A percentile compares a stretch with the other conserved stretches of the same genome.
phyloP scores from a whole-genome alignment of 2,113 vertebrate species.

The Antechinus flavipes region DNA sequence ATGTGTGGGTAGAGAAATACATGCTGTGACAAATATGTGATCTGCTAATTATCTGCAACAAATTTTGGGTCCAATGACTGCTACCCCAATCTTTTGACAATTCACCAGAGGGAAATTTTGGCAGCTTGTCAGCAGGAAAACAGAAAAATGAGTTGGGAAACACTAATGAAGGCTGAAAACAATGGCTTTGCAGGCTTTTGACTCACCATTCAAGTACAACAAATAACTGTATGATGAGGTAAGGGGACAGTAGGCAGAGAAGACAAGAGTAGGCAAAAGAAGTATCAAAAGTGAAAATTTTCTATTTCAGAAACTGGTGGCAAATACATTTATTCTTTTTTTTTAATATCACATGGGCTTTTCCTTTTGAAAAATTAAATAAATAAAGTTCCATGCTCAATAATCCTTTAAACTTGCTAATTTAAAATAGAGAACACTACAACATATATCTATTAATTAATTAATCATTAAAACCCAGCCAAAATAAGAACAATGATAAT shows the following conservation, averaged over 20 bases:
- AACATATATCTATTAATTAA: constrained; percentile 43
- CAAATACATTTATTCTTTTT: constrained; percentile 53
- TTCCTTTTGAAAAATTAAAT: constrained; percentile 28
- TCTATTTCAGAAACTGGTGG: constrained; percentile 54
- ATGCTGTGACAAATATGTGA: constrained; percentile 82
- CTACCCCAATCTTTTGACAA: constrained; percentile 79
- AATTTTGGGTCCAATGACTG: constrained; percentile 76
- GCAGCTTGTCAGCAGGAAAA: constrained; percentile 82
- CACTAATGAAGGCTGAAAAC: constrained; percentile 84
- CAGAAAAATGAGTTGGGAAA: constrained; percentile 79
- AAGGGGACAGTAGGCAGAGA: constrained; percentile 47
- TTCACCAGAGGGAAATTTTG: constrained; percentile 81
- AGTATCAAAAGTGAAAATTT: constrained; percentile 32
- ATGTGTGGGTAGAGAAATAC: constrained; percentile 77
- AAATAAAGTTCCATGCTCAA: background rate
- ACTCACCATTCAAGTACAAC: constrained; percentile 72
- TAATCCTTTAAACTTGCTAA: background rate
- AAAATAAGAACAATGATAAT: background rate
- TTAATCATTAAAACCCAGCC: constrained; percentile 26
- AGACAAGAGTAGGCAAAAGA: constrained; percentile 41
- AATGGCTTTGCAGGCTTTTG: constrained; percentile 75
- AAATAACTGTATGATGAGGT: constrained; percentile 72
- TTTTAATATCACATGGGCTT: constrained; percentile 31
- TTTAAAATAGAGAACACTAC: constrained; percentile 26
- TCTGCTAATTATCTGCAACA: constrained; percentile 81